Conservation (phyloP, 2,113 vertebrate genomes). For the Pseudonaja textilis region DNA sequence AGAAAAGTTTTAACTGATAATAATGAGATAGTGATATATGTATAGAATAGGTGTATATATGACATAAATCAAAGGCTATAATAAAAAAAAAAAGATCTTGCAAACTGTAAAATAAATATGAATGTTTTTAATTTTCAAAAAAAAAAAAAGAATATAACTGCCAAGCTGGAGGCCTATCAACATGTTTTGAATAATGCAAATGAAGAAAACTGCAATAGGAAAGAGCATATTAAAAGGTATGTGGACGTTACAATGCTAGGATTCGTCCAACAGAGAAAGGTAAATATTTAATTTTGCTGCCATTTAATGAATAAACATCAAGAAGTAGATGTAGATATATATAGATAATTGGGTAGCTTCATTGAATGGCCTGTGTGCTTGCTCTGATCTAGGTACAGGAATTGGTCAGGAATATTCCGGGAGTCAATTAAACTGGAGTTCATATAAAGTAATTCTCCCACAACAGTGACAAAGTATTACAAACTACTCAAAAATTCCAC, state of each 20-base stretch:
- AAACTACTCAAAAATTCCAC: no score
- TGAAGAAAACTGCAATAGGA: neutral
- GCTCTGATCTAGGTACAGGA: neutral
- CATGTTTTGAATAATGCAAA: neutral
- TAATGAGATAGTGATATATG: no score
- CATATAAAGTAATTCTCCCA: neutral
- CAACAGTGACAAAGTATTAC: neutral
- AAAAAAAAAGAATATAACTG: neutral
- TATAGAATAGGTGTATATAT: no score
- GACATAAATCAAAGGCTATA: no score
- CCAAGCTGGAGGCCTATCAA: neutral
- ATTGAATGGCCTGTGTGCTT: neutral
- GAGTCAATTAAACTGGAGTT: neutral
- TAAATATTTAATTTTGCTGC: neutral
- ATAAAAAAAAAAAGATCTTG: no score
- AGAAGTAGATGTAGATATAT: neutral
- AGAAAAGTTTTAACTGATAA: no score
- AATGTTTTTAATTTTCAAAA: no score
- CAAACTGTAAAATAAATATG: no score
- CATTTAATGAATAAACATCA: neutral
- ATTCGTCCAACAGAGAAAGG: neutral
- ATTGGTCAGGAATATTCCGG: neutral
- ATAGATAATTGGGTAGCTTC: neutral
- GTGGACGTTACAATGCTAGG: neutral
- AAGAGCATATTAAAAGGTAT: neutral